A percentile compares a stretch with the other conserved stretches of the same genome.
Evolutionary conservation across 2,888 invertebrate genomes (phyloP).

Genomic region (Tiliacea citrago): DNA sequence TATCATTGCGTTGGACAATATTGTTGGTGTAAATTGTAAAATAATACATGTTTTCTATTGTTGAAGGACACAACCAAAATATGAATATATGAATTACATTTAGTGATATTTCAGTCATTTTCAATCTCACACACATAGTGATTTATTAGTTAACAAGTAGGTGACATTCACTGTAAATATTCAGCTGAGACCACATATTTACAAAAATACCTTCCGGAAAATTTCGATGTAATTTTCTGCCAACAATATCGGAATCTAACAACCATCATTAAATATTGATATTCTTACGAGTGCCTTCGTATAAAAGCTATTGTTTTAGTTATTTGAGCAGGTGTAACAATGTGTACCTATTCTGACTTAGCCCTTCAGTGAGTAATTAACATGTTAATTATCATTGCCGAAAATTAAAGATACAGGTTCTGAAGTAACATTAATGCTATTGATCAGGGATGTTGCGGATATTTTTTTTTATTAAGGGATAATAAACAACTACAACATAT

Average conservation of each 20-base stretch:
- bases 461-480: no score
- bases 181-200: not conserved
- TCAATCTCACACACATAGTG: not conserved
- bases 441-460: no score
- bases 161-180: no score
- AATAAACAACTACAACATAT: no score
- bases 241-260: not conserved
- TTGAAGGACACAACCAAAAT: not conserved
- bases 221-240: not conserved
- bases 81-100: no score
- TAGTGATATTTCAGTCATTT: not conserved
- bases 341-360: not conserved
- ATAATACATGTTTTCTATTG: no score
- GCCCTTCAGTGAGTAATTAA: slow-evolving; percentile 5
- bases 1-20: not conserved
- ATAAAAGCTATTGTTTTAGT: not conserved
- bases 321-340: slow-evolving; percentile 15
- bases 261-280: not conserved
- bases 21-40: not conserved
- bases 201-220: not conserved
- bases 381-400: not conserved
- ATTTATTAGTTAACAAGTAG: not conserved
- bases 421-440: not conserved
- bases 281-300: not conserved
- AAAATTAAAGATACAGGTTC: slow-evolving; percentile 10